Conservation (phyloP, 2,888 invertebrate species). For the Netelia virgata region DNA sequence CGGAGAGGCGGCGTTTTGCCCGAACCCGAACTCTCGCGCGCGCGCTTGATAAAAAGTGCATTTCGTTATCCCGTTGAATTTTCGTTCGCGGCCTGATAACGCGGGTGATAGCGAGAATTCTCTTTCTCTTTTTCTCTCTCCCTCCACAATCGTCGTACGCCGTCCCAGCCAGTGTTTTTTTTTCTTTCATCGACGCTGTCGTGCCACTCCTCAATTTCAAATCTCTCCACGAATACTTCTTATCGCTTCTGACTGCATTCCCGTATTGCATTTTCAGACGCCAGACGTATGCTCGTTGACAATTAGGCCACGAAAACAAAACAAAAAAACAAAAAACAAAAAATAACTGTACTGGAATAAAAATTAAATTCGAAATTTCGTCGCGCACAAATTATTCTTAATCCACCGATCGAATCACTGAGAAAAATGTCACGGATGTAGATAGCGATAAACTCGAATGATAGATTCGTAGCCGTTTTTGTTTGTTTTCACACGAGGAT, state of each 20-base stretch:
- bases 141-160: not conserved
- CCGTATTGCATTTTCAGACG: slow-evolving; percentile 53
- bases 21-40: slow-evolving; percentile 73
- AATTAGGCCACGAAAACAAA: no score
- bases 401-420: no score
- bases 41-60: slow-evolving; percentile 73
- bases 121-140: slow-evolving; percentile 13
- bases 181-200: slow-evolving; percentile 42
- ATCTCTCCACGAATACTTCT: slow-evolving; percentile 11
- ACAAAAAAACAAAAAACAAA: no score
- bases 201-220: slow-evolving; percentile 62
- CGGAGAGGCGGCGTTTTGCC: slow-evolving; percentile 55
- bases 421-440: no score
- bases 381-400: no score
- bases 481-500: no score
- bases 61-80: slow-evolving; percentile 69
- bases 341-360: no score
- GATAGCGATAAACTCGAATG: no score
- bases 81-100: slow-evolving; percentile 56
- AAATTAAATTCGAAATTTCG: no score
- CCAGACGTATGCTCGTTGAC: no score
- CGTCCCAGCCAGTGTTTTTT: not conserved
- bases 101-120: slow-evolving; percentile 46
- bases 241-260: slow-evolving; percentile 27
- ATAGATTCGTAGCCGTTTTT: no score